Conservation (phyloP, 2,113 vertebrate species). For the Hemibates koningsi region DNA sequence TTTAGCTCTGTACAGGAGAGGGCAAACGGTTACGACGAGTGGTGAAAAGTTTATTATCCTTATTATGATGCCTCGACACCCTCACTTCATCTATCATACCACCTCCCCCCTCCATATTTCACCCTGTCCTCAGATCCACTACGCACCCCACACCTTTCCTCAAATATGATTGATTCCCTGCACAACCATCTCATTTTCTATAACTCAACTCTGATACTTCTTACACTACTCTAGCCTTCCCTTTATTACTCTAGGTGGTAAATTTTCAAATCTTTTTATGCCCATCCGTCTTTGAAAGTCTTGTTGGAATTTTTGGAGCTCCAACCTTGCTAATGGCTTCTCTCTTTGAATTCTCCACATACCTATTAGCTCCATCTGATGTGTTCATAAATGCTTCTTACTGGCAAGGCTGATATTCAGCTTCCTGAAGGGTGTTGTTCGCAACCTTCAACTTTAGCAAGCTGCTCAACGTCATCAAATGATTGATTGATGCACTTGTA, state of each 20-base stretch:
- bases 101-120: constrained; percentile 17
- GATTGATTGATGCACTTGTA: constrained; percentile 20
- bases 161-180: constrained; percentile 31
- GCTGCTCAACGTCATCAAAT: constrained; percentile 24
- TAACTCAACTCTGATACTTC: neutral
- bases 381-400: neutral
- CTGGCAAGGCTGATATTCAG: neutral
- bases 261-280: neutral
- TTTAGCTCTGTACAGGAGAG: constrained; percentile 30
- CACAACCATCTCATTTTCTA: constrained; percentile 25
- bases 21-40: constrained; percentile 50
- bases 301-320: neutral
- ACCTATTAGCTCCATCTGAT: neutral
- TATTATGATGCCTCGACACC: constrained; percentile 38
- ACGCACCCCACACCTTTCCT: constrained; percentile 2
- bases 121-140: constrained; percentile 14
- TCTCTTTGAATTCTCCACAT: neutral
- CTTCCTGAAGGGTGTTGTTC: neutral
- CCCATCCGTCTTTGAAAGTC: neutral
- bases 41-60: constrained; percentile 52
- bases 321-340: neutral
- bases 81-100: constrained; percentile 28
- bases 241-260: neutral
- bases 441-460: neutral
- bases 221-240: neutral